These are phyloP conservation scores for Thecophora atra DNA, from an alignment of 2,888 invertebrate species.

Conservation along the genomic window DNA sequence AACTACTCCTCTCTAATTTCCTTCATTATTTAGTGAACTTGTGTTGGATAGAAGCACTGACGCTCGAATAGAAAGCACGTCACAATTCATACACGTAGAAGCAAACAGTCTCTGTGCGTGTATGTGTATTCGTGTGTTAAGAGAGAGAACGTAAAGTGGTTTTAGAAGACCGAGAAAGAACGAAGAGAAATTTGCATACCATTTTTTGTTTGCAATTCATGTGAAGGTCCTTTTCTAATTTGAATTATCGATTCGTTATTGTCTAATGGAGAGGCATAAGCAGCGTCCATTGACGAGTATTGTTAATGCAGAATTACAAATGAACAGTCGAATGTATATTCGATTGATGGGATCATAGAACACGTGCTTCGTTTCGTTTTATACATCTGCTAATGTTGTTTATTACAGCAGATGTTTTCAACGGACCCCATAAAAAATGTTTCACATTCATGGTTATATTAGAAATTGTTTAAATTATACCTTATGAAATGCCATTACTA, in stretches of 20 bases:
- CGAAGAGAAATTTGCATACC: constrained; percentile 7
- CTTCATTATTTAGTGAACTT: too few relatives aligned
- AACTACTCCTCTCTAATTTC: too few relatives aligned
- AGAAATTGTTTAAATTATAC: too few relatives aligned
- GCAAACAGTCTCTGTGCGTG: neutral
- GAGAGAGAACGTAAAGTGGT: neutral
- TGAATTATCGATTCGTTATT: constrained; percentile 20
- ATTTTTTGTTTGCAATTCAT: neutral
- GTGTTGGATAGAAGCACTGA: neutral
- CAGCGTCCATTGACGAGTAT: neutral
- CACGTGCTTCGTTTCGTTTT: neutral
- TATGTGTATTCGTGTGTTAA: too few relatives aligned
- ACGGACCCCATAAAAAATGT: too few relatives aligned
- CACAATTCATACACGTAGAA: neutral
- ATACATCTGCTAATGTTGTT: too few relatives aligned
- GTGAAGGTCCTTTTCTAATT: neutral
- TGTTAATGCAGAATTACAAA: neutral
- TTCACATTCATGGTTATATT: too few relatives aligned
- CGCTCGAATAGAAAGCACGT: neutral
- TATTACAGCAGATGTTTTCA: too few relatives aligned
- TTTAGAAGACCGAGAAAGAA: neutral
- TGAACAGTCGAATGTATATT: too few relatives aligned
- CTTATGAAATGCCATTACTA: too few relatives aligned
- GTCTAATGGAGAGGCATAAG: neutral
- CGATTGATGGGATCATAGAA: too few relatives aligned